Conservation (phyloP, 2,888 invertebrate species). For the Danaus chrysippus region DNA sequence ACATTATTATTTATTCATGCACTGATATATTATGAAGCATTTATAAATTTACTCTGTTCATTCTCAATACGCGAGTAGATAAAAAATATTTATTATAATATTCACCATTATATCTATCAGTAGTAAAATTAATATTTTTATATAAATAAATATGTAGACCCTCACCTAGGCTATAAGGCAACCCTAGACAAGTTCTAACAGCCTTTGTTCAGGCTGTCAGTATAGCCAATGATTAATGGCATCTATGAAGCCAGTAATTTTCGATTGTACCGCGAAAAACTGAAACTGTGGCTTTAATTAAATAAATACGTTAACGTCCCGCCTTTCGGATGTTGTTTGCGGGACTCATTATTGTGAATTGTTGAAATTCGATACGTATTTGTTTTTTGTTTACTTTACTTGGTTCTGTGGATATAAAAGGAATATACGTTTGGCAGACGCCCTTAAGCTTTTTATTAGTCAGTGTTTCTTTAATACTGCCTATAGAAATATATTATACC, state of each 20-base stretch:
- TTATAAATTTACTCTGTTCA: too few relatives aligned
- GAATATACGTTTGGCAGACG: not conserved
- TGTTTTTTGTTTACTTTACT: not conserved
- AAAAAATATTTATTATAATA: too few relatives aligned
- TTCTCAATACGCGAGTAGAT: too few relatives aligned
- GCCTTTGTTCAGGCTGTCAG: conserved; percentile 58
- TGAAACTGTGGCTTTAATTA: conserved; percentile 40
- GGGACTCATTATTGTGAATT: conserved; percentile 17
- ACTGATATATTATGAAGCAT: too few relatives aligned
- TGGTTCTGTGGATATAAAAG: not conserved
- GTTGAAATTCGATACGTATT: conserved; percentile 6
- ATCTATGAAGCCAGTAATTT: conserved; percentile 66
- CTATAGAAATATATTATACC: too few relatives aligned
- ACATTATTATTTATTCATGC: too few relatives aligned
- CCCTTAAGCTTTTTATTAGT: not conserved
- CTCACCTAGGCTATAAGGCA: conserved; percentile 11
- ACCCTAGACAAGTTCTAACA: conserved; percentile 39
- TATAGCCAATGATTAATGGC: conserved; percentile 69
- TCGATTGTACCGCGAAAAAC: conserved; percentile 56
- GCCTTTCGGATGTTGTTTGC: conserved; percentile 38
- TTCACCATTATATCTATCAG: too few relatives aligned
- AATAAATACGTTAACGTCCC: conserved; percentile 40
- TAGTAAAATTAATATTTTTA: too few relatives aligned
- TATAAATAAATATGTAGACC: too few relatives aligned
- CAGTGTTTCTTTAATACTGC: too few relatives aligned